Evolutionary conservation across 2,888 invertebrate species (phyloP).

Genomic region (Ischnus inquisitorius): DNA sequence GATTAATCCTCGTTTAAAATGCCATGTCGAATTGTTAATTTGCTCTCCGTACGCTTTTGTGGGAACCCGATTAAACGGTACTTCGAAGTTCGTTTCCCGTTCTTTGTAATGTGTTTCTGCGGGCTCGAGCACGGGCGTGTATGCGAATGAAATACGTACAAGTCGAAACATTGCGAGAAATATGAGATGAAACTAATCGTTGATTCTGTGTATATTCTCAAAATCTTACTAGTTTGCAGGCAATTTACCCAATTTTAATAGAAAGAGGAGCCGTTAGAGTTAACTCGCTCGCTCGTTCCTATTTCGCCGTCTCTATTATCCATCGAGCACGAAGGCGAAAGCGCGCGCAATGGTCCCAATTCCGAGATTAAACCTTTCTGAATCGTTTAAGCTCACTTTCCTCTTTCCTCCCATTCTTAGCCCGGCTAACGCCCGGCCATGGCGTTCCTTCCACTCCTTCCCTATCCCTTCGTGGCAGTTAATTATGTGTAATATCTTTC

Average conservation of each 20-base stretch:
- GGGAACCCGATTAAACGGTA: no score
- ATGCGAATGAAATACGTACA: not conserved
- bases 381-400: constrained; percentile 55
- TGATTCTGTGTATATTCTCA: constrained; percentile 25
- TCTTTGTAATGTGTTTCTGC: no score
- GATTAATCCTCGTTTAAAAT: not conserved
- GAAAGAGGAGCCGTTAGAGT: constrained; percentile 21
- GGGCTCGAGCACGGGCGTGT: not conserved
- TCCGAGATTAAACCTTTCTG: constrained; percentile 67
- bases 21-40: not conserved
- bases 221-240: constrained; percentile 33
- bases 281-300: constrained; percentile 48
- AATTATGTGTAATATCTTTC: constrained; percentile 68
- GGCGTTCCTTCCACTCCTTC: constrained; percentile 39
- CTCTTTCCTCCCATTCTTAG: constrained; percentile 48
- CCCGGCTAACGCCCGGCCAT: constrained; percentile 43
- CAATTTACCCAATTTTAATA: constrained; percentile 59
- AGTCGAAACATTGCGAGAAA: not conserved
- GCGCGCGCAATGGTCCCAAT: constrained; percentile 56
- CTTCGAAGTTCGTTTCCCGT: no score
- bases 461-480: constrained; percentile 60
- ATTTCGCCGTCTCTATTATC: constrained; percentile 66
- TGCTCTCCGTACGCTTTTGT: no score
- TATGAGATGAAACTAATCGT: constrained; percentile 20
- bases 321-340: constrained; percentile 52